phyloP scores from a whole-genome alignment of 2,797 vertebrate species.

The Sitta carolinensis region DNA sequence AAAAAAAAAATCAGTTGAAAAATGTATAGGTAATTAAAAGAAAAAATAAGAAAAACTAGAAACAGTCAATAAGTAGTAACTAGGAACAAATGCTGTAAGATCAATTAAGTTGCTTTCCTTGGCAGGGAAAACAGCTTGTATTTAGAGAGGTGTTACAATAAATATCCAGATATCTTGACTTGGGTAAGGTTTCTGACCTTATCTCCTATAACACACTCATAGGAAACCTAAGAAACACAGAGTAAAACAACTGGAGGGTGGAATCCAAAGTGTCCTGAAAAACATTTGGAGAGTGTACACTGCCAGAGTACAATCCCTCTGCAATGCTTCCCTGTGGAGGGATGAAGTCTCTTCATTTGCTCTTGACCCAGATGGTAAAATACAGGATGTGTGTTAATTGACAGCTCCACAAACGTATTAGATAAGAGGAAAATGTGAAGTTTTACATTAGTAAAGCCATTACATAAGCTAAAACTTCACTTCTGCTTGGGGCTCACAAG shows the following conservation, averaged over 20 bases:
- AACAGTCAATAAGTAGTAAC: not conserved
- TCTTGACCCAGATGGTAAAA: not conserved
- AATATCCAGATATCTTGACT: not conserved
- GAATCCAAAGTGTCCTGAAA: not conserved
- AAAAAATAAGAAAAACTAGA: not conserved
- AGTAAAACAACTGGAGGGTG: not conserved
- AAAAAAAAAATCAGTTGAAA: not conserved
- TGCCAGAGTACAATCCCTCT: not conserved
- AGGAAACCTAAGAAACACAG: not conserved
- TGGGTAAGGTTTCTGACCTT: not conserved
- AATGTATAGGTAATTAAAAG: not conserved
- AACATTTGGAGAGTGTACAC: accelerated
- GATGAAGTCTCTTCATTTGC: not conserved
- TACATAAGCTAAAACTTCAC: not conserved
- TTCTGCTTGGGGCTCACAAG: not conserved
- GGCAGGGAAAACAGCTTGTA: not conserved
- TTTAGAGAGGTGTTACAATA: not conserved
- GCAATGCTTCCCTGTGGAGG: not conserved
- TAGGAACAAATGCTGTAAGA: not conserved
- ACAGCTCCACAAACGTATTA: not conserved
- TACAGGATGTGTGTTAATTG: not conserved
- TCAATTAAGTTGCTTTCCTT: not conserved
- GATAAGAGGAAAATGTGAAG: not conserved
- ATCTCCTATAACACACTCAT: not conserved
- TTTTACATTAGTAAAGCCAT: not conserved